Percentiles rank a stretch among this genome's conserved stretches.
These are phyloP conservation scores for Acronicta psi DNA, from an alignment of 2,888 invertebrate species.

Conservation along the genomic window DNA sequence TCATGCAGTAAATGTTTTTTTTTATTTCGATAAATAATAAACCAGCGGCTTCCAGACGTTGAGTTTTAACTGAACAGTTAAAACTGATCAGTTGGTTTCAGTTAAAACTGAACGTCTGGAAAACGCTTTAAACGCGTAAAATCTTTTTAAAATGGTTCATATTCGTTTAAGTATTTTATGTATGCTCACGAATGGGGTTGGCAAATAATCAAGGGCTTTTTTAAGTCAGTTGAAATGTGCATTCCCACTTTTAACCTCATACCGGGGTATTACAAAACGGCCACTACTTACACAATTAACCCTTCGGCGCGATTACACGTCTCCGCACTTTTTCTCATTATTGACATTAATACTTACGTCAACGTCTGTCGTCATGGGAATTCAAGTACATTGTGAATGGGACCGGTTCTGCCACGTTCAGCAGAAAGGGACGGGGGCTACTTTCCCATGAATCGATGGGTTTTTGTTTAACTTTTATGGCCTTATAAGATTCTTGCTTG, in stretches of 20 bases:
- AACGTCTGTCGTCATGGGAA: constrained; percentile 40
- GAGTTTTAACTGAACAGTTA: no score
- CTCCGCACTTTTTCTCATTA: constrained; percentile 28
- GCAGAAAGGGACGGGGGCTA: constrained; percentile 73
- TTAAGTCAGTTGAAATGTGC: no score
- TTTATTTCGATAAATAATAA: background rate
- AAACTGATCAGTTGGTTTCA: no score
- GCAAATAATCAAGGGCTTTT: no score
- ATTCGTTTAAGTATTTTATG: no score
- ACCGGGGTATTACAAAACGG: constrained; percentile 15
- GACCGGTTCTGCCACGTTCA: constrained; percentile 62
- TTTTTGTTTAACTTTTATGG: constrained; percentile 66
- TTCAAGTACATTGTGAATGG: constrained; percentile 28
- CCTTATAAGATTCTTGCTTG: constrained; percentile 30
- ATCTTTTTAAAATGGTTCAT: no score
- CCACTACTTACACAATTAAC: constrained; percentile 20
- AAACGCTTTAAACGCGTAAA: no score
- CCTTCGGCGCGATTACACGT: constrained; percentile 11
- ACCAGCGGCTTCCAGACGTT: no score
- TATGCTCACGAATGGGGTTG: no score
- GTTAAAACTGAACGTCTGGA: no score
- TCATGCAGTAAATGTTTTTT: constrained; percentile 16
- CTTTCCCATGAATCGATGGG: constrained; percentile 77
- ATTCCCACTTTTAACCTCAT: no score
- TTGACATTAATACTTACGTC: constrained; percentile 32